A percentile compares a stretch with the other conserved stretches of the same genome.
Conservation (phyloP, 2,113 vertebrate species). For the Gracilinanus agilis region DNA sequence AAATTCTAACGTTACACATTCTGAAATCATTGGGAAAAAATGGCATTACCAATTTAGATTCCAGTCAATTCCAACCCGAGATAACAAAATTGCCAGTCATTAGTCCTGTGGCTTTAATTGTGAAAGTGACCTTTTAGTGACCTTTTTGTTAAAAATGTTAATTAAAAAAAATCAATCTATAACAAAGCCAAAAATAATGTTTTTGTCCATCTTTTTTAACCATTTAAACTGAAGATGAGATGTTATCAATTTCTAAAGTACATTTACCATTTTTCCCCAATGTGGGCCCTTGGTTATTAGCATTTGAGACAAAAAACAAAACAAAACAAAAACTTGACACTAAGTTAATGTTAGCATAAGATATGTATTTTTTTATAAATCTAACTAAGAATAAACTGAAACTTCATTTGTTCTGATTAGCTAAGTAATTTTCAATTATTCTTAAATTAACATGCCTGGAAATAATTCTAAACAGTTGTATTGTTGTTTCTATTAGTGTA, state of each 20-base stretch:
- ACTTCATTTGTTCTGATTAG: not conserved
- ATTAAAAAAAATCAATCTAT: not conserved
- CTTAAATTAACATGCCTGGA: not conserved
- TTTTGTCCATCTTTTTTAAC: not conserved
- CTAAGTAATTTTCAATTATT: not conserved
- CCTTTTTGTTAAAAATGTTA: conserved; percentile 14
- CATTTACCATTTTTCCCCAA: not conserved
- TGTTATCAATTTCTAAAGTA: not conserved
- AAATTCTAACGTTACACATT: not conserved
- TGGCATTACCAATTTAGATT: not conserved
- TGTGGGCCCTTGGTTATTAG: not conserved
- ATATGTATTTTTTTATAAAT: not conserved
- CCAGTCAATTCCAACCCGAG: not conserved
- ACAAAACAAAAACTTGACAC: not conserved
- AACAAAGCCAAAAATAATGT: not conserved
- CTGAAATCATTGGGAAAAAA: conserved; percentile 2
- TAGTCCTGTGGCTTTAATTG: not conserved
- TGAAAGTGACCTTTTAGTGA: not conserved
- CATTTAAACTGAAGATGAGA: not conserved
- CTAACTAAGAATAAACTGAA: not conserved
- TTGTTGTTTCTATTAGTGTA: not conserved
- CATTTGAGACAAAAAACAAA: not conserved
- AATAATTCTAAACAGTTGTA: not conserved
- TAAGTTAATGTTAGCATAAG: not conserved
- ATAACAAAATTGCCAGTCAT: not conserved